Base-by-base conservation (phyloP, 92 coral and sea anemone species). In the Epizoanthus scotinus region DNA sequence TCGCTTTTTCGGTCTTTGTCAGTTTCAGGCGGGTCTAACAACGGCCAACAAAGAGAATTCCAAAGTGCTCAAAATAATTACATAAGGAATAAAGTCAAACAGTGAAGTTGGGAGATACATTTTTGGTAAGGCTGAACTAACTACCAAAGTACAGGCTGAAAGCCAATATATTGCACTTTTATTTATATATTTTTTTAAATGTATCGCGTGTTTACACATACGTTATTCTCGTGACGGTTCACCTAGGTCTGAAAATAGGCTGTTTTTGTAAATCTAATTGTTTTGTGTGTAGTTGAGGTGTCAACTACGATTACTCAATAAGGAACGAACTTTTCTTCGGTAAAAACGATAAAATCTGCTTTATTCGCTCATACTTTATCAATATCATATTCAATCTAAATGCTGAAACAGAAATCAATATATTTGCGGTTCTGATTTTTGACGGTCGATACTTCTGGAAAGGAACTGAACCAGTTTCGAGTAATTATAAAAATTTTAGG, bases 251-350 rank as follows among this genome's bases (percentile, higher is more conserved):
- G n/a, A 73, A 58, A 55, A 55, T 73, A 55, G 28, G 6, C 79
- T 73, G 42, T 73, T 28, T 42, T 72, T 15, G n/a, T 4, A 73
- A 73, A 55, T 54, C 24, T 29, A 54, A 54, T 55, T 31, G 79
- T 55, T 73, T 73, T 12, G 40, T 9, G 13, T 25, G 50, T 29
- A 64, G n/a, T 64, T 63, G 69, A 63, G 50, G 65, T 73, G 78
- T 27, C 62, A 18, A 53, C 10, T 57, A 13, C 27, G 78, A 56
- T 71, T 71, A 13, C 57, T 52, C 29, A 54, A 12, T 3, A 22
- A 17, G 73, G 27, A 47, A 54, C 47, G 36, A 10, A 22, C 36
- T 55, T 7, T 44, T 71, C 4, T 19, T n/a, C 22, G 28, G n/a
- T 28, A 29, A 19, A 73, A 54, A 73, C 27, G 40, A 10, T 19